Evolutionary conservation across 92 coral and sea anemone species (phyloP), one percentile per base, ranked within the genome.

Genomic region (Epizoanthus rinbou): DNA sequence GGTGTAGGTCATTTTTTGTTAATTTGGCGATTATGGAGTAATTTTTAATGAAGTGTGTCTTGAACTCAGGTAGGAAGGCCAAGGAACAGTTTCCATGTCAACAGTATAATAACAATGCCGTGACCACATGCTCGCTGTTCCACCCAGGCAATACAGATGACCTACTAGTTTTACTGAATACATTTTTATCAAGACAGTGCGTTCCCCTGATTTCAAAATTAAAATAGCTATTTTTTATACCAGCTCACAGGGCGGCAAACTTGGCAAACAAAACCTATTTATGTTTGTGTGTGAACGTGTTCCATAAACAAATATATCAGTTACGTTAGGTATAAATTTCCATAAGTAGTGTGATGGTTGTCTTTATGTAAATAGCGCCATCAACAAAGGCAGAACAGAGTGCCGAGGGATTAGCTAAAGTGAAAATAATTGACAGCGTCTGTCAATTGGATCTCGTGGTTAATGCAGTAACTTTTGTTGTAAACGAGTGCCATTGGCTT

Each of bases 41-140:
- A 10, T 50, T 50, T 47, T 50, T 50, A 15, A 11, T 50, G 0
- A 50, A 50, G 13, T 50, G 11, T 50, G 16, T 13, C 56, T 64
- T 45, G n/a, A 52, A 37, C 87, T 85, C 57, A 22, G 58, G 56
- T 33, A 16, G 78, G 57, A n/a, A n/a, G n/a, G n/a, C n/a, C n/a
- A n/a, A n/a, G n/a, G n/a, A 85, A 85, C 14, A 2, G 76, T 71
- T 71, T 47, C 59, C 76, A 24, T 71, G 76, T 56, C 76, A 71
- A 71, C 76, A 10, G 76, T 28, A 4, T 21, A 8, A 8, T 17
- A 56, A 16, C 58, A 71, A 45, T 41, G n/a, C 21, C 35, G 18
- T 37, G 76, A 58, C 75, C 53, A 47, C 14, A 47, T 47, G 53
- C 54, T 50, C 54, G 54, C 14, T 50, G 43, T 37, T 50, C 14